Evolutionary conservation across 2,888 invertebrate genomes (phyloP).

Genomic region (Drosophila mimetica): DNA sequence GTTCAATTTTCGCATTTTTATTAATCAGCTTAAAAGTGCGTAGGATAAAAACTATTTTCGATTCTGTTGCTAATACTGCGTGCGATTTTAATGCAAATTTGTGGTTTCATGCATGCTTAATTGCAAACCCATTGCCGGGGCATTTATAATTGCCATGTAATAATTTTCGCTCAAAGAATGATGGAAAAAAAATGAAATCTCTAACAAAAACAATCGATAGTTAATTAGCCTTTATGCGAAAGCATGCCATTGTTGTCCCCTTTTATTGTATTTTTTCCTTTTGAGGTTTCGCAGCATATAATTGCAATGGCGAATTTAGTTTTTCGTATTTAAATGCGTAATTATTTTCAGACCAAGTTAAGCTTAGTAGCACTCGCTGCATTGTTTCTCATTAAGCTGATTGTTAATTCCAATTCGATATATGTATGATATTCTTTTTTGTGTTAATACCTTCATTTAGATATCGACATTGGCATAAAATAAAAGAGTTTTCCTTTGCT

Average conservation of each 20-base stretch:
- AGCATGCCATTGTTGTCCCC: constrained; percentile 16
- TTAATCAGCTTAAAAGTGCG: constrained; percentile 64
- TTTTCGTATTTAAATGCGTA: constrained; percentile 7
- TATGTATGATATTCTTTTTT: constrained; percentile 3
- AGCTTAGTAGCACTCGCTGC: constrained; percentile 7
- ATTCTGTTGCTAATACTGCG: constrained; percentile 62
- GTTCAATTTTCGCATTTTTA: constrained; percentile 57
- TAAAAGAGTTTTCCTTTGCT: constrained; percentile 1
- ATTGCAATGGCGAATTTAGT: constrained; percentile 44
- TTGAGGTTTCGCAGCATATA: constrained; percentile 25
- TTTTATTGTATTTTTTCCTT: constrained; percentile 1
- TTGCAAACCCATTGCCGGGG: constrained; percentile 57
- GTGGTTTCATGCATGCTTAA: constrained; percentile 75
- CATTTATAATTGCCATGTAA: constrained; percentile 63
- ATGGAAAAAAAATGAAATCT: constrained; percentile 10
- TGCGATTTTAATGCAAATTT: constrained; percentile 74
- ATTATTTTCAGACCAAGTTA: constrained; percentile 12
- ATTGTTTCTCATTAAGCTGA: constrained; percentile 19
- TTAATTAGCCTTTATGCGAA: constrained; percentile 63
- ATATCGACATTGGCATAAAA: constrained; percentile 5
- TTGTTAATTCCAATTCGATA: constrained; percentile 9
- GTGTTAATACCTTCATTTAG: constrained; percentile 22
- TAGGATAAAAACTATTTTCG: constrained; percentile 30
- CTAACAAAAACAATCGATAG: constrained; percentile 68
- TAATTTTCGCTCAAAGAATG: constrained; percentile 29